phyloP scores from a whole-genome alignment of 2,888 invertebrate genomes.

The Auanema sp. region DNA sequence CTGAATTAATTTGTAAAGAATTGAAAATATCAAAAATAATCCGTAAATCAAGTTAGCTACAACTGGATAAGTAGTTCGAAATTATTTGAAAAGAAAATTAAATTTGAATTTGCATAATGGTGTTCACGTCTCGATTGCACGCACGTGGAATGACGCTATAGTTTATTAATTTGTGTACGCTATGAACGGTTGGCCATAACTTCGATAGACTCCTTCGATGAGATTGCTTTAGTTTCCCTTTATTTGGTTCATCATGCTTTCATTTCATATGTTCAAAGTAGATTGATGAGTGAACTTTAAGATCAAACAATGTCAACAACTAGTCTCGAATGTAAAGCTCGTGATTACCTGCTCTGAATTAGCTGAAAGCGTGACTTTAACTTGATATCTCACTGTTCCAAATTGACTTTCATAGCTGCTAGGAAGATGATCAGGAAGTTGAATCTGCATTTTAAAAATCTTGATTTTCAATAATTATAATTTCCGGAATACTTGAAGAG shows the following conservation, averaged over 20 bases:
- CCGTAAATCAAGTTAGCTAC: no score
- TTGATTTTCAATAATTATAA: conserved; percentile 1
- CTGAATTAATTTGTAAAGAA: no score
- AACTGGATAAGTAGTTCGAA: no score
- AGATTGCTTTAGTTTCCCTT: neutral
- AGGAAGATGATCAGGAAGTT: conserved; percentile 50
- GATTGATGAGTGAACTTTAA: neutral
- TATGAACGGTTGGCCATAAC: no score
- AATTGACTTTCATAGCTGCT: conserved; percentile 59
- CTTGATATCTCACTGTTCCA: conserved; percentile 57
- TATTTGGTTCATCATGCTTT: neutral
- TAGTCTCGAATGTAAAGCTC: no score
- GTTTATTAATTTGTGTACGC: neutral
- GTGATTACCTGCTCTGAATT: conserved; percentile 53
- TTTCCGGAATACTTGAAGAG: conserved; percentile 37
- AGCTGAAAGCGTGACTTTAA: conserved; percentile 48
- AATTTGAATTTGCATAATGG: conserved; percentile 4
- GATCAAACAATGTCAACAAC: no score
- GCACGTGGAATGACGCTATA: neutral
- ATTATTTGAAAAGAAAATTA: no score
- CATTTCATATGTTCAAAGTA: neutral
- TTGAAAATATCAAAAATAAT: no score
- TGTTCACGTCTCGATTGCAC: conserved; percentile 4
- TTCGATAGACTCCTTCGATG: no score
- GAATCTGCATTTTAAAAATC: conserved; percentile 15